Base-by-base conservation (phyloP, 2,888 invertebrate genomes). In the Biston stratarius region DNA sequence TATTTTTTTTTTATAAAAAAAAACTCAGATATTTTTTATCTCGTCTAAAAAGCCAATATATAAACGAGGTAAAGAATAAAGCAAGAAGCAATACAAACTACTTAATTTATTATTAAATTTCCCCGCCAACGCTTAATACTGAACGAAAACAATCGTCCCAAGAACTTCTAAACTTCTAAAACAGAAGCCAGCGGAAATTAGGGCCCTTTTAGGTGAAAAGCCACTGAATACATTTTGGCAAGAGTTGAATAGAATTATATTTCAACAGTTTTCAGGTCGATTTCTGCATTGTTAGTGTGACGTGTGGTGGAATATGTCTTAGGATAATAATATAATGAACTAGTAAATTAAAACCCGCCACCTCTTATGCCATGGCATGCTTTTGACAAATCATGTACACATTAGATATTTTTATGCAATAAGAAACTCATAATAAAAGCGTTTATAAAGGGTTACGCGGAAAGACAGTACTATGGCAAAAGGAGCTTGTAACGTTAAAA, bases 191-290 rank as follows among this genome's bases (percentile, higher is more conserved):
- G 9, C 33, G 33, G 53, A 44, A 42, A 42, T 44, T 42, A 15
- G 5, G 33, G 24, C 24, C 55, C 55, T n/a, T 42, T 42, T 42
- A n/a, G 12, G 15, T n/a, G 33, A 34, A 55, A 55, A 42, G 55
- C 42, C 42, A 44, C 55, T 55, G 55, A 55, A 55, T 44, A 55
- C 36, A 53, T 53, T 52, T 36, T 42, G 40, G 12, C 42, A 15
- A 49, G 33, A 33, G 24, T 49, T 12, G 10, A 3, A 38, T 11
- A 12, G 12, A 11, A 12, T 15, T n/a, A n/a, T 14, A 47, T 47
- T 14, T 47, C 14, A 14, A 14, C 45, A 8, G 8, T 47, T 8
- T 9, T 47, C 14, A 47, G 8, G 12, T 49, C 34, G 33, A 6
- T 44, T 12, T 44, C 0, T 6, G 12, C 44, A 12, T n/a, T 12